Conservation (phyloP, 2,113 vertebrate genomes). For the Chaetodon auriga region DNA sequence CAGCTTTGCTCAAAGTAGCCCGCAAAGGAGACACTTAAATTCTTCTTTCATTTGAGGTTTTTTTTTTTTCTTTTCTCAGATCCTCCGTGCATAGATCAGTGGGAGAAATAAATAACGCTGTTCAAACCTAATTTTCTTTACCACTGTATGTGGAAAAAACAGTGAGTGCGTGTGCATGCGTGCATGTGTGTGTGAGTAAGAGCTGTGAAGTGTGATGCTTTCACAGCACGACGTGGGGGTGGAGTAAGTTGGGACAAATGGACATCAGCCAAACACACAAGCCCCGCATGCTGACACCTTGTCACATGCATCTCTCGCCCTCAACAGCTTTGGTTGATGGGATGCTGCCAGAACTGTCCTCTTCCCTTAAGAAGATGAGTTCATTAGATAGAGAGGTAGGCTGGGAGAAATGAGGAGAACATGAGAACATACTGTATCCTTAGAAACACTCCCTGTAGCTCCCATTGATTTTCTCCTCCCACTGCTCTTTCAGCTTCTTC, state of each 20-base stretch:
- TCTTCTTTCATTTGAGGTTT: neutral
- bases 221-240: neutral
- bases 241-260: neutral
- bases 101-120: neutral
- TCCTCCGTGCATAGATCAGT: neutral
- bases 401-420: conserved; percentile 24
- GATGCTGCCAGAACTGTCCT: conserved; percentile 25
- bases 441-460: conserved; percentile 32
- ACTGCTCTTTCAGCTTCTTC: neutral
- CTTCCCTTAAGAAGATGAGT: conserved; percentile 38
- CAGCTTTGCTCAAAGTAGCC: conserved; percentile 17
- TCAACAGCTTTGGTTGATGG: conserved; percentile 32
- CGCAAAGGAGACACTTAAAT: neutral
- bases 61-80: neutral
- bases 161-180: neutral
- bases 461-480: conserved; percentile 55
- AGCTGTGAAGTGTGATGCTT: neutral
- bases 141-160: neutral
- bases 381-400: conserved; percentile 37
- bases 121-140: neutral
- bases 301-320: conserved; percentile 21
- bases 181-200: neutral
- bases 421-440: conserved; percentile 41
- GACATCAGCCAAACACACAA: conserved; percentile 20
- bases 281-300: conserved; percentile 23